phyloP scores from a whole-genome alignment of 2,888 invertebrate genomes.

The Acrobasis consociella region DNA sequence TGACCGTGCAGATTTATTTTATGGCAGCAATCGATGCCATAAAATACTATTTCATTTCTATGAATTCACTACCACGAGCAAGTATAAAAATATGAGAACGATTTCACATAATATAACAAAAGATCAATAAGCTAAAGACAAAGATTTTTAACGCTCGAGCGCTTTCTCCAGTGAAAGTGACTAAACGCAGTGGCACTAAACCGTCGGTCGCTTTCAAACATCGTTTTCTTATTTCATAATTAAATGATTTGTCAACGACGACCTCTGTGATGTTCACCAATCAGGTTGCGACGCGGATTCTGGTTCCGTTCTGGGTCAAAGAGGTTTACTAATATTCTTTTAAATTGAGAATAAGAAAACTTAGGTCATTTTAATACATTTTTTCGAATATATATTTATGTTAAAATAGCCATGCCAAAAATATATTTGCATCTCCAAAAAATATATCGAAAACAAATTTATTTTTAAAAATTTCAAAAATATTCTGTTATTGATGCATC shows the following conservation, averaged over 20 bases:
- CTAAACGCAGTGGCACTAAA: constrained; percentile 65
- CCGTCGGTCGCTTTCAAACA: constrained; percentile 70
- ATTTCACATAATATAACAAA: constrained; percentile 4
- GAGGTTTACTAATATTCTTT: not conserved
- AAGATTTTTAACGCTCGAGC: constrained; percentile 73
- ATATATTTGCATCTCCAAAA: too few relatives aligned
- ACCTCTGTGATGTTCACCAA: constrained; percentile 7
- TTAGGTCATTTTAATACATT: too few relatives aligned
- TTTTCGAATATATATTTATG: too few relatives aligned
- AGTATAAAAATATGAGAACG: not conserved
- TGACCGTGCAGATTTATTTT: not conserved
- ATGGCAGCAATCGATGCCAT: not conserved
- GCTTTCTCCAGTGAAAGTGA: constrained; percentile 79
- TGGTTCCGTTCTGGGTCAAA: not conserved
- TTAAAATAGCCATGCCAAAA: too few relatives aligned
- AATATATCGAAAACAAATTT: too few relatives aligned
- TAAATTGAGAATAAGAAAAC: not conserved
- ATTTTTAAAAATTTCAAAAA: too few relatives aligned
- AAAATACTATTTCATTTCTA: not conserved
- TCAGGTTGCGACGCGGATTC: not conserved
- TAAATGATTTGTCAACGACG: constrained; percentile 26
- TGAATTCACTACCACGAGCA: not conserved
- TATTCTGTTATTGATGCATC: not conserved
- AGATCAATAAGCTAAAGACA: constrained; percentile 45
- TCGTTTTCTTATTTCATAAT: constrained; percentile 39